Evolutionary conservation across 2,113 vertebrate species (phyloP), one percentile per base, ranked within the genome.

Genomic region (Poecile atricapillus): DNA sequence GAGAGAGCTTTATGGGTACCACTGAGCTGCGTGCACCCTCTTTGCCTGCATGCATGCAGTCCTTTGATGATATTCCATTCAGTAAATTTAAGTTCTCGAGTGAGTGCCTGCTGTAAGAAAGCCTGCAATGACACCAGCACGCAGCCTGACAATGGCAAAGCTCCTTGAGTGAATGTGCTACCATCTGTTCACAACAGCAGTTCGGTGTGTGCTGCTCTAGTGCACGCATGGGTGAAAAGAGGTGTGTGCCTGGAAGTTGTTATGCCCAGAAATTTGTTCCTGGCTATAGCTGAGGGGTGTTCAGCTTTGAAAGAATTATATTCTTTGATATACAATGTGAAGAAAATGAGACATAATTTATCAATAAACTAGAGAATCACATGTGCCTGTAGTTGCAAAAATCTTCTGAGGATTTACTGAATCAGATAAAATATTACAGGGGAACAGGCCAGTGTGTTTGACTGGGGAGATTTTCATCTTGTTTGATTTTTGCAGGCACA

Each of bases 141-240:
- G 8, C 17, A 83, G 67, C 30, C 58, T 86, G 62, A 31, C 37
- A 37, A 3, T 13, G 71, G 49, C 37, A 85, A 7, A 69, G 67
- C 53, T 88, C 35, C 21, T 59, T 20, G 7, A 1, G 3, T n/a
- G 35, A 13, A 9, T 44, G 1, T 31, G 28, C 33, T 14, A 6
- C 69, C 43, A 50, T 53, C 63, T 6, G 4, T 7, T 75, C 49
- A 14, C 39, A 20, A 44, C 47, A 64, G 71, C 33, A 56, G 15
- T 46, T 82, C 15, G 2, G 21, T 15, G 3, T 35, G 35, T 41
- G 69, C 6, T 46, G 43, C 3, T 53, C 39, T 43, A 3, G 31
- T 1, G 0, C 22, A 4, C 2, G 15, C 3, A 4, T 11, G n/a
- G 55, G 9, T 3, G 6, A 76, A 35, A 47, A 39, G 46, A 71